Evolutionary conservation across 1,140 invertebrate genomes (phyloP), one percentile per base, ranked within the genome.

Genomic region (Potamilus streckersoni): DNA sequence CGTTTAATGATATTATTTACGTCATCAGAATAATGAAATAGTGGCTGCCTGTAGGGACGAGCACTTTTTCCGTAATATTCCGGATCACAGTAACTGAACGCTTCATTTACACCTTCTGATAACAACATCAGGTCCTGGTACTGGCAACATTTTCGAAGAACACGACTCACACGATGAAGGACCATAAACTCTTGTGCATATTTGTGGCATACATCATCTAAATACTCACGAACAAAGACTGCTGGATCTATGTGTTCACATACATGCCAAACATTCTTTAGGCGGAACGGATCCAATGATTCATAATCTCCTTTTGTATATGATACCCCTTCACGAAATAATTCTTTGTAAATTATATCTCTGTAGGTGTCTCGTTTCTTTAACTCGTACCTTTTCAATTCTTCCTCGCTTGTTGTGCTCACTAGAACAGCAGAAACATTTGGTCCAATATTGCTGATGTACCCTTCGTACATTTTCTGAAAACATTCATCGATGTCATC

Each of bases 171-270:
- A 49, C 87, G 78, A 69, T 88, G 87, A 16, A 88, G 69, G 17
- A 86, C 84, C 85, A 88, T 88, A 71, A 87, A 88, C 66, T 88
- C 87, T 15, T 78, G 73, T 17, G 82, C 80, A 72, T 83, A 87
- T 64, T 79, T 69, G 61, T 84, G 79, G 78, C 87, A 88, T 31
- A 88, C 82, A 31, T 79, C 72, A 72, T 86, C 83, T 16, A 88
- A 74, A 69, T 84, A 82, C n/a, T 86, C 78, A 23, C 75, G 69
- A 31, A 85, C 72, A 77, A 87, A 88, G 8, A 79, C 65, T 56
- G 78, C 73, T 38, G 61, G 71, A 62, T 85, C 73, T 4, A 84
- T 74, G 66, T 83, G 69, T 19, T 79, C 66, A 71, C 83, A 86
- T n/a, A 79, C 71, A 15, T 65, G 57, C 87, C 87, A 88, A 0